These are phyloP conservation scores for Phylloscopus whistleri DNA, from an alignment of 2,113 vertebrate species.

Conservation along the genomic window DNA sequence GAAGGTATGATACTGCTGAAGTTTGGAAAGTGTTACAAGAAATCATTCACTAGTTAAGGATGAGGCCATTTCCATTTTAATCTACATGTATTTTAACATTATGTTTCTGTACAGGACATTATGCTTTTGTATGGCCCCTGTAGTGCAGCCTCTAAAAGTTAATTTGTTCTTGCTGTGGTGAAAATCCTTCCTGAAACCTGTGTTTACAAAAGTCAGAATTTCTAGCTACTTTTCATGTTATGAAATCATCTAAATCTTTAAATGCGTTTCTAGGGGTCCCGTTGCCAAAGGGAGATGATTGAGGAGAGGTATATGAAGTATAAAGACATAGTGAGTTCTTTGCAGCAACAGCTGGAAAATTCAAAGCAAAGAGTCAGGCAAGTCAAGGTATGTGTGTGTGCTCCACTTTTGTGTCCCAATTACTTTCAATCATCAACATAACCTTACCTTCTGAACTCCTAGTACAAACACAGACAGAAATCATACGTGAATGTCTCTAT, in stretches of 20 bases:
- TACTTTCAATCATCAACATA: background rate
- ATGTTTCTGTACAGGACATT: background rate
- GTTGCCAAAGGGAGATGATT: constrained; percentile 73
- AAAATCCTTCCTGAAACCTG: background rate
- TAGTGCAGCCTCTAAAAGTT: background rate
- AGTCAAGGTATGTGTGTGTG: constrained; percentile 72
- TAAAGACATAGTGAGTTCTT: constrained; percentile 79
- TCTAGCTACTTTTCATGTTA: background rate
- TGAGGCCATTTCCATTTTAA: background rate
- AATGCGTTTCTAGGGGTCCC: constrained; percentile 75
- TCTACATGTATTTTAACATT: background rate
- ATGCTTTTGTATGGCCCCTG: background rate
- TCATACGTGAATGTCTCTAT: background rate
- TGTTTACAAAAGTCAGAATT: background rate
- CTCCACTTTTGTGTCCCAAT: background rate
- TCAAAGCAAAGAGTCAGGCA: constrained; percentile 77
- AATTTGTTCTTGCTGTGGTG: background rate
- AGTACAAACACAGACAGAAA: background rate
- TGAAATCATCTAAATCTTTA: background rate
- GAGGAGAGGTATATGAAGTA: constrained; percentile 81
- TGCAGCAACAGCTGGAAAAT: constrained; percentile 82
- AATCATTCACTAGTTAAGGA: background rate
- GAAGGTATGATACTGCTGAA: background rate
- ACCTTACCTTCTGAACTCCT: background rate
- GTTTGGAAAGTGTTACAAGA: background rate